Evolutionary conservation across 2,888 invertebrate species (phyloP).

Genomic region (Eupithecia centaureata): DNA sequence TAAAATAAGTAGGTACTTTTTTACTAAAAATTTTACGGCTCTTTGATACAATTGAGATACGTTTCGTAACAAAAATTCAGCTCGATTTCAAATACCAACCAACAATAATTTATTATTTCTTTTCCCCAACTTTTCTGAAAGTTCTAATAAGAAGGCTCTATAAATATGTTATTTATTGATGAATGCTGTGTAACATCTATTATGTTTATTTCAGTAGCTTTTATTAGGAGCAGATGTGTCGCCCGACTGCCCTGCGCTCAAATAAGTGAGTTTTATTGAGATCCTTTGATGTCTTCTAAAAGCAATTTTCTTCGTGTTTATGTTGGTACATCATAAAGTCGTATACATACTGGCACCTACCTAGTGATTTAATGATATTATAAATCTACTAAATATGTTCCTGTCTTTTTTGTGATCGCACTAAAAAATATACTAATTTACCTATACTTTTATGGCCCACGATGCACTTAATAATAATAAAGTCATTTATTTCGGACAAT

Average conservation of each 20-base stretch:
- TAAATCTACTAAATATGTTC: background rate
- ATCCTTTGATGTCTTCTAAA: slow-evolving; percentile 72
- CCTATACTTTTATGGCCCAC: too few relatives aligned
- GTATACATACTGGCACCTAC: slow-evolving; percentile 9
- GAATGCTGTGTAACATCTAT: slow-evolving; percentile 51
- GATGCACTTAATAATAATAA: too few relatives aligned
- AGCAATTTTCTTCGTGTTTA: slow-evolving; percentile 67
- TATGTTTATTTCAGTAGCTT: slow-evolving; percentile 65
- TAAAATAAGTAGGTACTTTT: background rate
- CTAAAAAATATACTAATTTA: too few relatives aligned
- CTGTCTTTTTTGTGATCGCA: background rate
- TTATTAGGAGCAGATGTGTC: slow-evolving; percentile 74
- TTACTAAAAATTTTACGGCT: background rate
- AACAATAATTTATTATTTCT: background rate
- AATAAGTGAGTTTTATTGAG: slow-evolving; percentile 71
- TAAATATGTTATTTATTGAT: slow-evolving; percentile 46
- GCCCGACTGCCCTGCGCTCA: slow-evolving; percentile 61
- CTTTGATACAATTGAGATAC: background rate
- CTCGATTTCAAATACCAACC: background rate
- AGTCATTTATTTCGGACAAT: too few relatives aligned
- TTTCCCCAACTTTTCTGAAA: slow-evolving; percentile 3
- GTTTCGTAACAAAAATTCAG: background rate
- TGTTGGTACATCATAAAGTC: slow-evolving; percentile 55
- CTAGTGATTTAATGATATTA: background rate
- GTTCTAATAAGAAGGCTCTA: slow-evolving; percentile 3